Percentiles rank a stretch among this genome's conserved stretches.
phyloP scores from a whole-genome alignment of 2,888 invertebrate genomes.

The Tiliacea aurago region DNA sequence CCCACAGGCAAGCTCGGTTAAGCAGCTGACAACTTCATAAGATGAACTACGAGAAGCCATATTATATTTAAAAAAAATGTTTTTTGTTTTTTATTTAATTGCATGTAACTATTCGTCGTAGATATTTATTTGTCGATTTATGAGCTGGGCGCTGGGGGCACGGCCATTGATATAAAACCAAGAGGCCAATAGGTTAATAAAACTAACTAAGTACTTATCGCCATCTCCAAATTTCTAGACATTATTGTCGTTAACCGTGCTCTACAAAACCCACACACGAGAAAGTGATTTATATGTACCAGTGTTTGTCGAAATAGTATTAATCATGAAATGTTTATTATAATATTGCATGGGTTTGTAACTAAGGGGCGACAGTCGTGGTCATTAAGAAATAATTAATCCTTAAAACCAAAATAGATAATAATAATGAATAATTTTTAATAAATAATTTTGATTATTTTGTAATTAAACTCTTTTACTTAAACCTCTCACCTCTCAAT shows the following conservation, averaged over 20 bases:
- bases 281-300: slow-evolving; percentile 49
- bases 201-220: background rate
- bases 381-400: slow-evolving; percentile 22
- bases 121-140: too few species aligned
- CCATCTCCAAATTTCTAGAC: background rate
- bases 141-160: too few species aligned
- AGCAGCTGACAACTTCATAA: too few species aligned
- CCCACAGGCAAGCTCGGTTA: too few species aligned
- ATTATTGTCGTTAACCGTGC: background rate
- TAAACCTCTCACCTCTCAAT: too few species aligned
- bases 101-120: too few species aligned
- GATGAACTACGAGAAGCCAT: too few species aligned
- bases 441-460: slow-evolving; percentile 81
- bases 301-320: slow-evolving; percentile 63
- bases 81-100: too few species aligned
- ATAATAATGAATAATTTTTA: slow-evolving; percentile 20
- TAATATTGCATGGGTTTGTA: slow-evolving; percentile 37
- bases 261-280: slow-evolving; percentile 26
- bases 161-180: too few species aligned
- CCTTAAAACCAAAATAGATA: slow-evolving; percentile 24
- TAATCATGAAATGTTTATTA: slow-evolving; percentile 51
- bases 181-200: background rate
- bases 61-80: too few species aligned
- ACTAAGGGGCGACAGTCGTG: slow-evolving; percentile 38
- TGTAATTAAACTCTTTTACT: slow-evolving; percentile 73